Evolutionary conservation across 2,113 vertebrate genomes (phyloP).

Genomic region (Gavialis gangeticus): DNA sequence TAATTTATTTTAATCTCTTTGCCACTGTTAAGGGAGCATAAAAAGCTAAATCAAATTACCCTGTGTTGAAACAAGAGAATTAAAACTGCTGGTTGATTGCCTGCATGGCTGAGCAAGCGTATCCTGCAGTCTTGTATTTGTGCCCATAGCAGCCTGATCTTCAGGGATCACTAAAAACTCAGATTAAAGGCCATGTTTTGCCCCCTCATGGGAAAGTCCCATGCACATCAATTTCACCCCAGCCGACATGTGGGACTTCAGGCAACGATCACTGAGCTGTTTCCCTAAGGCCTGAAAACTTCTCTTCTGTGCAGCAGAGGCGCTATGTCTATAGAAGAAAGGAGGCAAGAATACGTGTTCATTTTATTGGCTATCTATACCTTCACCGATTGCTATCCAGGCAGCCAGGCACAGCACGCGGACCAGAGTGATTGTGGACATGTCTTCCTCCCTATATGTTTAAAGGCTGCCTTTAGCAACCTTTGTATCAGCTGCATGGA

Average conservation of each 20-base stretch:
- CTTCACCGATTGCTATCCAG: rapidly evolving
- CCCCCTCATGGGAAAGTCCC: background rate
- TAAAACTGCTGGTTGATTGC: constrained; percentile 25
- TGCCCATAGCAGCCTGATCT: constrained; percentile 1
- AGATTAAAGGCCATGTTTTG: constrained; percentile 3
- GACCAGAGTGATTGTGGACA: background rate
- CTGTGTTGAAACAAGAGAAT: constrained; percentile 59
- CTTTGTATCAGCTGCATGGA: rapidly evolving
- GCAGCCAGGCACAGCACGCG: background rate
- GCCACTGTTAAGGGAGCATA: constrained; percentile 17
- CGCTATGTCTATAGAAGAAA: background rate
- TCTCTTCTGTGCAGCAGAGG: background rate
- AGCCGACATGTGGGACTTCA: background rate
- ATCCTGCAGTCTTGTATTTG: constrained; percentile 52
- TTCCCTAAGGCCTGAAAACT: background rate
- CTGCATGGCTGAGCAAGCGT: constrained; percentile 58
- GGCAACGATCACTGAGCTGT: background rate
- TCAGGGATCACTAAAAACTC: constrained; percentile 13
- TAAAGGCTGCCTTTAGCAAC: background rate
- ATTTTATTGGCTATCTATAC: background rate
- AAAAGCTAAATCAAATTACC: constrained; percentile 55
- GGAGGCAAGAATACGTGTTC: background rate
- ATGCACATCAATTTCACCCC: background rate
- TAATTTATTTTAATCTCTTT: constrained; percentile 31
- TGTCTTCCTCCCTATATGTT: background rate